Conservation (phyloP, 2,113 vertebrate species). For the Hypomesus transpacificus region DNA sequence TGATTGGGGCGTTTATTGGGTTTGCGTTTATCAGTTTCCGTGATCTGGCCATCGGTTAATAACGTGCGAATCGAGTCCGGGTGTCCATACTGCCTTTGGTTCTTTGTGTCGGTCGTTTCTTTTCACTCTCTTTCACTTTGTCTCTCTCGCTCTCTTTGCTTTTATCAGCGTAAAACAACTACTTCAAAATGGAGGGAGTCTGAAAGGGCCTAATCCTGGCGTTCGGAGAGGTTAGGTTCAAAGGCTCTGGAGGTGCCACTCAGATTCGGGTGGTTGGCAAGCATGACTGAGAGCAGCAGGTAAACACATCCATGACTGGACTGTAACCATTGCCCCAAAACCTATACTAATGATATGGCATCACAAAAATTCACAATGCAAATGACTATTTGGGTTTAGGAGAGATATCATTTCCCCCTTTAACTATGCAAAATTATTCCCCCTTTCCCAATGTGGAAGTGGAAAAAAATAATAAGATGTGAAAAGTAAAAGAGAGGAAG, state of each 20-base stretch:
- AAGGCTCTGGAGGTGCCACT: slow-evolving; percentile 29
- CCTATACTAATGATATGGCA: slow-evolving; percentile 21
- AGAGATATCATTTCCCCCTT: slow-evolving; percentile 42
- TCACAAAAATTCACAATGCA: slow-evolving; percentile 34
- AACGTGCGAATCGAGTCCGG: slow-evolving; percentile 36
- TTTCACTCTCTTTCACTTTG: slow-evolving; percentile 28
- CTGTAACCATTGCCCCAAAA: slow-evolving; percentile 14
- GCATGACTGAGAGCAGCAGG: not conserved
- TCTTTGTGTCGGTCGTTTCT: slow-evolving; percentile 1
- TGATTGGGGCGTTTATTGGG: slow-evolving; percentile 44
- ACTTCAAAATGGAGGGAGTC: slow-evolving; percentile 20
- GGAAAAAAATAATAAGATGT: slow-evolving; percentile 50
- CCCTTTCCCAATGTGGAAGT: slow-evolving; percentile 13
- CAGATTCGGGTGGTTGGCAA: slow-evolving; percentile 1
- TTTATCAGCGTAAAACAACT: slow-evolving; percentile 34
- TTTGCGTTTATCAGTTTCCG: slow-evolving; percentile 33
- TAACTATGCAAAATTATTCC: slow-evolving; percentile 65
- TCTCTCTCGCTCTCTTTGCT: slow-evolving; percentile 27
- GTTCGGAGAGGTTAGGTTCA: slow-evolving; percentile 30
- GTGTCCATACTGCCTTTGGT: not conserved
- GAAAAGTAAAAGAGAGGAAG: slow-evolving; percentile 29
- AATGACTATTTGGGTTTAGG: slow-evolving; percentile 44
- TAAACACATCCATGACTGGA: not conserved
- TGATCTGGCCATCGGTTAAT: slow-evolving; percentile 36
- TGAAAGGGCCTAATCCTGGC: slow-evolving; percentile 35